Percentiles rank a stretch among this genome's conserved stretches.
Conservation (phyloP, 2,797 vertebrate species). For the Enteromius radiatus region DNA sequence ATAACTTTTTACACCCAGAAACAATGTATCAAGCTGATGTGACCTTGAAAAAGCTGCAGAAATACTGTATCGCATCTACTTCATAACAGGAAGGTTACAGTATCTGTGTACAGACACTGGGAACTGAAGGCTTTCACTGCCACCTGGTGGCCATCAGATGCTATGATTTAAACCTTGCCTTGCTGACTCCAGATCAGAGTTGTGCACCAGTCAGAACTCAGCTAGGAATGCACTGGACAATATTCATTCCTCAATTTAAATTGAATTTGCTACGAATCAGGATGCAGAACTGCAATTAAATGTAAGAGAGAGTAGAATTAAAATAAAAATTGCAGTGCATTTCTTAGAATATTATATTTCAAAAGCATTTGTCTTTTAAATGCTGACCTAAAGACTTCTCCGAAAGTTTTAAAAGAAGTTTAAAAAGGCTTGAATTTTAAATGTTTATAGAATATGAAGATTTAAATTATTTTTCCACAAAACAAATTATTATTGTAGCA, state of each 20-base stretch:
- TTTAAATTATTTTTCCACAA: background rate
- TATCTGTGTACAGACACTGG: no score
- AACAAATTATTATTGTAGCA: background rate
- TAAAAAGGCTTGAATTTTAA: background rate
- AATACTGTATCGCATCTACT: background rate
- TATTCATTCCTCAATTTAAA: background rate
- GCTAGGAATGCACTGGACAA: background rate
- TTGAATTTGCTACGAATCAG: background rate
- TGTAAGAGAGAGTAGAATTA: background rate
- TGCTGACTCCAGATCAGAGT: background rate
- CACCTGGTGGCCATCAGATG: slow-evolving; percentile 50
- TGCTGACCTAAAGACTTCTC: background rate
- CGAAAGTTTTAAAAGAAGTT: background rate
- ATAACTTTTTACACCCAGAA: background rate
- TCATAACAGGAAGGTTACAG: slow-evolving; percentile 7
- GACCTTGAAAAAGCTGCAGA: slow-evolving; percentile 36
- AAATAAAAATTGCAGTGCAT: background rate
- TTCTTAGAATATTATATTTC: background rate
- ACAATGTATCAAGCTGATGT: background rate
- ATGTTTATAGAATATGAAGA: background rate
- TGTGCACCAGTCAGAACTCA: background rate
- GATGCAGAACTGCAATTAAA: background rate
- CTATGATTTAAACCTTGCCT: background rate
- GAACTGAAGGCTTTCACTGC: slow-evolving; percentile 37
- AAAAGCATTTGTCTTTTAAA: background rate